A percentile compares a stretch with the other conserved stretches of the same genome.
Evolutionary conservation across 2,888 invertebrate species (phyloP).

Genomic region (Portevinia maculata): DNA sequence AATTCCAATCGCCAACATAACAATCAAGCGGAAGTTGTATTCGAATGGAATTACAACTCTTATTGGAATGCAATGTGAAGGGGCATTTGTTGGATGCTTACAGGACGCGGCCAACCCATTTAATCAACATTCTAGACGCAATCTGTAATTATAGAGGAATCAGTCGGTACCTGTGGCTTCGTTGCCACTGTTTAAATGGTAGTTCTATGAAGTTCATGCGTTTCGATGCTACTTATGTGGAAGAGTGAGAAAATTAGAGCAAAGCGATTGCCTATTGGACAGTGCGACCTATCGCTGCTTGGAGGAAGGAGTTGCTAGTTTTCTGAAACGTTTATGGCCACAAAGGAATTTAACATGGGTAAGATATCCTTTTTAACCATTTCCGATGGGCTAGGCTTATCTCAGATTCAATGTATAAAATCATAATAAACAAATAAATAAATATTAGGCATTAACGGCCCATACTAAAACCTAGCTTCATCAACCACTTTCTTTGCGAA

Average conservation of each 20-base stretch:
- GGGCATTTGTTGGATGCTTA: slow-evolving; percentile 33
- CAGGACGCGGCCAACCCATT: slow-evolving; percentile 30
- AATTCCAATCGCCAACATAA: slow-evolving; percentile 28
- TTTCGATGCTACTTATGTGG: slow-evolving; percentile 13
- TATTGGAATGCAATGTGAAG: slow-evolving; percentile 16
- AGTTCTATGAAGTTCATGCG: slow-evolving; percentile 8
- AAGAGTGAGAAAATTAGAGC: slow-evolving; percentile 43
- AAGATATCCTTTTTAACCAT: too few relatives aligned
- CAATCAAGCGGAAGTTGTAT: slow-evolving; percentile 51
- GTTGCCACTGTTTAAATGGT: slow-evolving; percentile 39
- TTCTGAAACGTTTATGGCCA: too few relatives aligned
- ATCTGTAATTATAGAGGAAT: slow-evolving; percentile 44
- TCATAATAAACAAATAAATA: too few relatives aligned
- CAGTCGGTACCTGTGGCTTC: background rate
- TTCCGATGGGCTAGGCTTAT: too few relatives aligned
- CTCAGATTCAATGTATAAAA: too few relatives aligned
- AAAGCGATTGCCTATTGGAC: slow-evolving; percentile 10
- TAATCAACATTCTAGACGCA: slow-evolving; percentile 37
- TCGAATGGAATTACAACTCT: slow-evolving; percentile 36
- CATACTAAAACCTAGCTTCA: too few relatives aligned
- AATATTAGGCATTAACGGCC: too few relatives aligned
- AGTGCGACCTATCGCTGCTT: slow-evolving; percentile 7
- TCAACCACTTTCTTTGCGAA: too few relatives aligned
- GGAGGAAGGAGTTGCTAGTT: too few relatives aligned
- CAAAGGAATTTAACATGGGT: too few relatives aligned